These are phyloP conservation scores for Andricus grossulariae DNA, from an alignment of 1,140 invertebrate genomes.

Conservation along the genomic window DNA sequence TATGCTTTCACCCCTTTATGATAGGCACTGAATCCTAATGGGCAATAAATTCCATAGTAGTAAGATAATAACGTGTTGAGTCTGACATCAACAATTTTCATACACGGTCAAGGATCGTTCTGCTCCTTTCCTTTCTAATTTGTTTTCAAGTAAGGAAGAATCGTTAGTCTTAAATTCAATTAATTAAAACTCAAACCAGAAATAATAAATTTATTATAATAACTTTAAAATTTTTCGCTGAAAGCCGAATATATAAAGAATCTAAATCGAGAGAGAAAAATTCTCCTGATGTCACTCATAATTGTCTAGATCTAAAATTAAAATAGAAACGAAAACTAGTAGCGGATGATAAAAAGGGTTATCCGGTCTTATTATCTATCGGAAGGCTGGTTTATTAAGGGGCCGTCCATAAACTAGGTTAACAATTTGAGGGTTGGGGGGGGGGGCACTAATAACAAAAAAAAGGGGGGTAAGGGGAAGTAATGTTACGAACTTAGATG, in stretches of 20 bases:
- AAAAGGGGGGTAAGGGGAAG: no score
- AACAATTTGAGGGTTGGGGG: background rate
- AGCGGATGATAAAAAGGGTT: no score
- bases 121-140: background rate
- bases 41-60: constrained; percentile 1
- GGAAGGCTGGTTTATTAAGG: background rate
- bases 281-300: no score
- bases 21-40: background rate
- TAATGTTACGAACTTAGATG: no score
- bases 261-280: no score
- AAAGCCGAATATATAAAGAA: no score
- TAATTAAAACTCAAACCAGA: no score
- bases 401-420: background rate
- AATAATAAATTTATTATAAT: no score
- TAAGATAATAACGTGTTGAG: constrained; percentile 14
- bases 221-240: no score
- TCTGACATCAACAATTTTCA: constrained; percentile 11
- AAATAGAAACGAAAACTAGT: no score
- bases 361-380: background rate
- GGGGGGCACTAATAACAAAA: no score
- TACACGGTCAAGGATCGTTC: background rate
- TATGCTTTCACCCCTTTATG: constrained; percentile 3
- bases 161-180: background rate
- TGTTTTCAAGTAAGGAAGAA: background rate
- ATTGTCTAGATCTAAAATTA: no score